phyloP scores from a whole-genome alignment of 37 sponge, comb jelly and placozoan genomes.

The Cladorhizidae sp. region DNA sequence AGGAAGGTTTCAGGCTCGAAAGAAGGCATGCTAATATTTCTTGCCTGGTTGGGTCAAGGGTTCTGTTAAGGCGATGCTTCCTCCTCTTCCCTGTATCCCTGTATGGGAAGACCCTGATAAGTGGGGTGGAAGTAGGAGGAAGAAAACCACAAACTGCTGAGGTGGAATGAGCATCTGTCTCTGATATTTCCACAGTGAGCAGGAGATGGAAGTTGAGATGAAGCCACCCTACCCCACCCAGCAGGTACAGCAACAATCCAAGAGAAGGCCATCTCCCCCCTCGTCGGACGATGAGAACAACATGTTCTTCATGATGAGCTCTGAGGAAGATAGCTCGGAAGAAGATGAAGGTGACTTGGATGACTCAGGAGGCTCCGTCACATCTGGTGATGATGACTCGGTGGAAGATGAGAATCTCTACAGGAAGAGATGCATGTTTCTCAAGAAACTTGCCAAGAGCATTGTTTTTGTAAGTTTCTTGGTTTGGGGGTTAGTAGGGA shows the following conservation, averaged over 20 bases:
- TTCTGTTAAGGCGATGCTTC: too few species aligned
- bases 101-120: too few species aligned
- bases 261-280: constrained; percentile 9
- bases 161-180: not conserved
- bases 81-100: too few species aligned
- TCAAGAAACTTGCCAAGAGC: constrained; percentile 50
- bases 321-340: not conserved
- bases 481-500: too few species aligned
- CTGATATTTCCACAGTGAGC: not conserved
- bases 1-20: too few species aligned
- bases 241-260: not conserved
- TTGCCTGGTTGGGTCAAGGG: too few species aligned
- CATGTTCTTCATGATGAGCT: not conserved
- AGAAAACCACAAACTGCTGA: too few species aligned
- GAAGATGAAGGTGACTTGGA: not conserved
- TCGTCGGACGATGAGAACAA: constrained; percentile 14
- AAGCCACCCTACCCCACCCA: not conserved
- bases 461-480: constrained; percentile 51
- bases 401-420: constrained; percentile 25
- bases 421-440: constrained; percentile 37
- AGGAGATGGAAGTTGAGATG: not conserved
- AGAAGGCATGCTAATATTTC: too few species aligned
- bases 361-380: not conserved
- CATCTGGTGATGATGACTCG: constrained; percentile 21
- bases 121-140: too few species aligned